Base-by-base conservation (phyloP, 2,888 invertebrate genomes). In the Monopis laevigella region DNA sequence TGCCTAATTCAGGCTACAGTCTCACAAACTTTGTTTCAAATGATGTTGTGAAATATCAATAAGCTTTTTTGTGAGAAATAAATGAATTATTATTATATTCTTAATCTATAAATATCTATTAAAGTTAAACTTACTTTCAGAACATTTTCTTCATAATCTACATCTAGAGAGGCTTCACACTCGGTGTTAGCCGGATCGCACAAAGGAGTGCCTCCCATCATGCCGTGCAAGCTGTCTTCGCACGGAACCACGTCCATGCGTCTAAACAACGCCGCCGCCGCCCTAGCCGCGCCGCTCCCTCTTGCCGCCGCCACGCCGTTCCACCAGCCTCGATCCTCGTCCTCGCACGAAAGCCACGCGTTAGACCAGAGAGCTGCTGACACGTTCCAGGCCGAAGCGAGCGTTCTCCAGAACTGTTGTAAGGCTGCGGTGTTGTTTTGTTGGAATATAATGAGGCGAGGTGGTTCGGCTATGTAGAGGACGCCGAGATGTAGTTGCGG, bases 221-320 rank as follows among this genome's bases (percentile, higher is more conserved):
- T 84, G 44, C 87, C 85, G 51, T 84, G 78, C 62, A 89, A 83
- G 18, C 82, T 77, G 45, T 86, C 84, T 55, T 89, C 88, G 66
- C 92, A 93, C 46, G 89, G 89, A 67, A 92, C 82, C 48, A 89
- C 77, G 45, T 87, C 81, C 49, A 87, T 67, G 10, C 82, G 71
- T 8, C 84, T 81, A 55, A 86, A 87, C 7, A 86, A 67, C 24
- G 86, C 86, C 3, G 86, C 85, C 17, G 85, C 85, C 45, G 85
- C 85, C 54, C 86, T 55, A 3, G 63, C 57, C 1, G 69, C 56
- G 0, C 75, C 74, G 1, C 58, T 50, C 0, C 80, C 77, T 2
- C 74, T 56, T 5, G 81, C 73, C 18, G 81, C 78, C 11, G 80
- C 72, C 24, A 65, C 71, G 0, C 80, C 82, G n/a, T 74, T 65